A percentile compares a stretch with the other conserved stretches of the same genome.
Evolutionary conservation across 2,113 vertebrate species (phyloP).

Genomic region (Ptilorrhoa leucosticta): DNA sequence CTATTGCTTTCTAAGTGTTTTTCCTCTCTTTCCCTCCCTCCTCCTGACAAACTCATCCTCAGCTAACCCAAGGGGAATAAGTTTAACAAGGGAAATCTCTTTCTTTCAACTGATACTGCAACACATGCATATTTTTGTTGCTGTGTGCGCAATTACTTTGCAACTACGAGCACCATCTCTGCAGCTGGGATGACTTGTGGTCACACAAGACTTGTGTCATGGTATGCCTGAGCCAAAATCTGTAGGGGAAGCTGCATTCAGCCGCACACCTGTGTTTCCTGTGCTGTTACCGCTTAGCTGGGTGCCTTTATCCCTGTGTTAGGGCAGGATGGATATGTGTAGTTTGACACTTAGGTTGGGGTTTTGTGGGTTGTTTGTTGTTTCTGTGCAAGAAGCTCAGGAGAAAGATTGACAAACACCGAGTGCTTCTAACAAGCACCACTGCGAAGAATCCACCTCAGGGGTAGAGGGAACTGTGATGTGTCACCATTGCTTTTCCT

Average conservation of each 20-base stretch:
- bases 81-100: not conserved
- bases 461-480: not conserved
- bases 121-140: not conserved
- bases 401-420: not conserved
- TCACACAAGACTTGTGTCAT: not conserved
- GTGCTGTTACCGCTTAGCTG: not conserved
- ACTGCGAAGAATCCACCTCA: not conserved
- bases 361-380: not conserved
- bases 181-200: not conserved
- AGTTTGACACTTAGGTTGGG: not conserved
- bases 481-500: accelerated
- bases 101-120: not conserved
- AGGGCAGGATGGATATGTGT: not conserved
- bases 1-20: not conserved
- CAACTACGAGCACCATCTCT: accelerated
- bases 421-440: not conserved
- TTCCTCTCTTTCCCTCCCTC: not conserved
- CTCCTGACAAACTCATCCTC: not conserved
- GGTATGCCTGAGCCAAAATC: not conserved
- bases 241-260: not conserved
- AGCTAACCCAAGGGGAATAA: not conserved
- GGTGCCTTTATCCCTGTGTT: not conserved
- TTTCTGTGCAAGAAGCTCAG: not conserved
- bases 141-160: not conserved
- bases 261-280: not conserved